Base-by-base conservation (phyloP, 1,140 invertebrate species). In the Drosophila oshimai region DNA sequence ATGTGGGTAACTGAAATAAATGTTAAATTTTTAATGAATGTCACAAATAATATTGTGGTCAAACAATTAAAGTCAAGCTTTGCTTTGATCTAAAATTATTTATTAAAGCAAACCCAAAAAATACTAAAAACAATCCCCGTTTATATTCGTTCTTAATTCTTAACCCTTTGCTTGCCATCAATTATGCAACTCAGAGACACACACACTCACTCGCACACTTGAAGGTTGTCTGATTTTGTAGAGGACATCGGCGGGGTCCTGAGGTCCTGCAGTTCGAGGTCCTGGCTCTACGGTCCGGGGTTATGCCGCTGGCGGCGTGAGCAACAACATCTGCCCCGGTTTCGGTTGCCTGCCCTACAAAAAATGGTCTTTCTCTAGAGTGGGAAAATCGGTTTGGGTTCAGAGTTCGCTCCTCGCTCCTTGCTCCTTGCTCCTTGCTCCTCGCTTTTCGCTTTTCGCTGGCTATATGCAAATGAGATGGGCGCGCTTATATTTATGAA, bases 401-500 rank as follows among this genome's bases (percentile, higher is more conserved):
- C n/a, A n/a, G n/a, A n/a, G n/a, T 50, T 26, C 37, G 24, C 39
- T 13, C 18, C 24, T 50, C 39, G 2, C n/a, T n/a, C n/a, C n/a
- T n/a, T n/a, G n/a, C n/a, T n/a, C n/a, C n/a, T n/a, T n/a, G n/a
- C n/a, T n/a, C n/a, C n/a, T n/a, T n/a, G n/a, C n/a, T n/a, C n/a
- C n/a, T n/a, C n/a, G n/a, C n/a, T n/a, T n/a, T n/a, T 18, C 29
- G 7, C 34, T 67, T 4, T 20, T 44, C 37, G 36, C 39, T 31
- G 41, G 42, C 36, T 29, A 29, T 80, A 84, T 84, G 80, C 80
- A 84, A 84, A 84, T 84, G 74, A 79, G 80, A 84, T 79, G 80
- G 75, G 80, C 80, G 80, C 58, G 80, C 65, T 86, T 84, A 75
- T 74, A 57, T 84, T 75, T 86, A 84, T 86, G 71, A 47, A 73